A percentile compares a stretch with the other conserved stretches of the same genome.
Conservation (phyloP, 2,888 invertebrate species). For the Dorcus parallelipipedus region DNA sequence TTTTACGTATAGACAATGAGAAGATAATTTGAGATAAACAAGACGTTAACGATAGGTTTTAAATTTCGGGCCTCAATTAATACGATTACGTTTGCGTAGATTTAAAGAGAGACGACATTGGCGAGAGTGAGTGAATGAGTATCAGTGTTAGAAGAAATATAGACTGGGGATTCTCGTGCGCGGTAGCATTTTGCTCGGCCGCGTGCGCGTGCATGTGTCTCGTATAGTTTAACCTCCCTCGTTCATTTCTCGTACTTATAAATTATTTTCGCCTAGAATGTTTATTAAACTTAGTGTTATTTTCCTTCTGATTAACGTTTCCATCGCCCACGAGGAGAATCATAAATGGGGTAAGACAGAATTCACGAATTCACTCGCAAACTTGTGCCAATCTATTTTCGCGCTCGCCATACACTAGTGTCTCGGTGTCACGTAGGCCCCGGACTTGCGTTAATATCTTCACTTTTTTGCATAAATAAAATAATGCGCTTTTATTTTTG, state of each 20-base stretch:
- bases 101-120: background rate
- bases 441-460: slow-evolving; percentile 18
- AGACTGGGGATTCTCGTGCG: slow-evolving; percentile 18
- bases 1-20: too few relatives aligned
- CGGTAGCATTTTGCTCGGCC: slow-evolving; percentile 30
- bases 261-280: slow-evolving; percentile 26
- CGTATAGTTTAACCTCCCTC: slow-evolving; percentile 9
- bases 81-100: too few relatives aligned
- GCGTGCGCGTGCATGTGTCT: slow-evolving; percentile 27
- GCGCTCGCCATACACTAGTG: slow-evolving; percentile 31
- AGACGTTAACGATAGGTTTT: too few relatives aligned
- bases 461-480: background rate
- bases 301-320: slow-evolving; percentile 27
- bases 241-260: slow-evolving; percentile 1
- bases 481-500: background rate
- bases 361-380: slow-evolving; percentile 17
- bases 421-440: slow-evolving; percentile 31
- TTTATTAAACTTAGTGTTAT: slow-evolving; percentile 36
- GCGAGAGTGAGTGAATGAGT: slow-evolving; percentile 10
- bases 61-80: too few relatives aligned
- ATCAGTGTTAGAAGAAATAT: slow-evolving; percentile 12
- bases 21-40: too few relatives aligned
- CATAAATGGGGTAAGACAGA: slow-evolving; percentile 41
- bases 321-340: slow-evolving; percentile 24
- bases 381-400: slow-evolving; percentile 29